phyloP scores from a whole-genome alignment of 1,140 invertebrate genomes.

The Charaxes varanes region DNA sequence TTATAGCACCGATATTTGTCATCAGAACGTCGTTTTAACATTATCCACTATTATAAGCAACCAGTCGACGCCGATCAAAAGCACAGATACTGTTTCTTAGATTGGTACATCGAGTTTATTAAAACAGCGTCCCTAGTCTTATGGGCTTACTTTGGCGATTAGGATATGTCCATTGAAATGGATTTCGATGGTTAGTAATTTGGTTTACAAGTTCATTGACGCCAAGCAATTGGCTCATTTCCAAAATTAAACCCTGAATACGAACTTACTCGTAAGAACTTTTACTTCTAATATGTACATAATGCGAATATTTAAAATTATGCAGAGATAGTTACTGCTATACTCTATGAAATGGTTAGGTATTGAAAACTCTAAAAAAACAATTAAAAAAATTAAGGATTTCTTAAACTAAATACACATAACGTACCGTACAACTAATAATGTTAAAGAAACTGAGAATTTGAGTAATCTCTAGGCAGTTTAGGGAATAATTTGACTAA shows the following conservation, averaged over 20 bases:
- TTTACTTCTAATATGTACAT: conserved; percentile 63
- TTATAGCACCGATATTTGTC: conserved; percentile 12
- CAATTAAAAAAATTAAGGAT: conserved; percentile 21
- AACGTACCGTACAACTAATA: conserved; percentile 18
- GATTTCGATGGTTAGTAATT: conserved; percentile 28
- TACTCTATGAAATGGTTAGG: conserved; percentile 16
- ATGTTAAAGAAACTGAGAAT: conserved; percentile 23
- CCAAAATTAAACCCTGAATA: conserved; percentile 19
- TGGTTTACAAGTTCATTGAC: conserved; percentile 22
- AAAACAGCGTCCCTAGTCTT: conserved; percentile 22
- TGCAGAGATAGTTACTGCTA: conserved; percentile 17
- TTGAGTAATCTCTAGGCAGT: conserved; percentile 45
- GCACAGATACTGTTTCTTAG: background rate
- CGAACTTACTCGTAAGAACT: conserved; percentile 33
- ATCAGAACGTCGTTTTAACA: conserved; percentile 1
- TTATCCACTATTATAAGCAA: conserved; percentile 5
- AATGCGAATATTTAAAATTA: conserved; percentile 40
- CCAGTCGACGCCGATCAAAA: conserved; percentile 5
- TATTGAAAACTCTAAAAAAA: conserved; percentile 21
- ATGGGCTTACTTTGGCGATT: conserved; percentile 29
- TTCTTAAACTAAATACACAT: conserved; percentile 22
- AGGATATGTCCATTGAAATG: conserved; percentile 24
- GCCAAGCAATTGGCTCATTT: conserved; percentile 9
- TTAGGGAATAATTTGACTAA: conserved; percentile 66
- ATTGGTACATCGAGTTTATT: conserved; percentile 8